Conservation (phyloP, 2,113 vertebrate genomes). For the Benitochromis conjunctus region DNA sequence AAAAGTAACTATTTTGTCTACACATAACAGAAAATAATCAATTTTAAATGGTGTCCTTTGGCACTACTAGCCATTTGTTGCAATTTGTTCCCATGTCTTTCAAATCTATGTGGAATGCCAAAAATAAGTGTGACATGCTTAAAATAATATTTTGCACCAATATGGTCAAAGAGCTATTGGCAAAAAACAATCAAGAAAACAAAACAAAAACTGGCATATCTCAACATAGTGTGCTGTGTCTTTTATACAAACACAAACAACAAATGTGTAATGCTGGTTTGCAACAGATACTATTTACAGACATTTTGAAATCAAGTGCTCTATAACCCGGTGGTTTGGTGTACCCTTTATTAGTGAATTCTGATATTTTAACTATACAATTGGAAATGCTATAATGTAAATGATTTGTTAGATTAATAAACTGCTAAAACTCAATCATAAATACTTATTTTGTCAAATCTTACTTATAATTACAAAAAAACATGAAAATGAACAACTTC, state of each 20-base stretch:
- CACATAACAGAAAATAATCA: neutral
- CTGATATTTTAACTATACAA: neutral
- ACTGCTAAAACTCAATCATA: neutral
- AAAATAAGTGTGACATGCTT: fast-evolving
- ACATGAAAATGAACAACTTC: too few species aligned
- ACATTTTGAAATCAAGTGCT: neutral
- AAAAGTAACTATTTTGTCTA: neutral
- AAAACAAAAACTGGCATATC: neutral
- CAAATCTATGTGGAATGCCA: fast-evolving
- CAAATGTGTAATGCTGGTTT: neutral
- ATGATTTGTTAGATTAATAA: neutral
- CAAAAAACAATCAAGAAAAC: neutral
- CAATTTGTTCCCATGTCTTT: neutral
- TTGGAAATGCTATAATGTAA: neutral
- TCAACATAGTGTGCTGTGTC: neutral
- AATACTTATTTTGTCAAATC: neutral
- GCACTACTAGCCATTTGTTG: neutral
- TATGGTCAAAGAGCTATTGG: neutral
- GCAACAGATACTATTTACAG: neutral
- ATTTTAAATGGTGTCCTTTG: neutral
- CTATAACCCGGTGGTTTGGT: fast-evolving
- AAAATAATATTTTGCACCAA: neutral
- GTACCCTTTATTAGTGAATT: neutral
- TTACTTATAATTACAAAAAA: neutral
- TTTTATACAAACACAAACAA: neutral